Evolutionary conservation across 1,140 invertebrate genomes (phyloP).

Genomic region (Magallana gigas): DNA sequence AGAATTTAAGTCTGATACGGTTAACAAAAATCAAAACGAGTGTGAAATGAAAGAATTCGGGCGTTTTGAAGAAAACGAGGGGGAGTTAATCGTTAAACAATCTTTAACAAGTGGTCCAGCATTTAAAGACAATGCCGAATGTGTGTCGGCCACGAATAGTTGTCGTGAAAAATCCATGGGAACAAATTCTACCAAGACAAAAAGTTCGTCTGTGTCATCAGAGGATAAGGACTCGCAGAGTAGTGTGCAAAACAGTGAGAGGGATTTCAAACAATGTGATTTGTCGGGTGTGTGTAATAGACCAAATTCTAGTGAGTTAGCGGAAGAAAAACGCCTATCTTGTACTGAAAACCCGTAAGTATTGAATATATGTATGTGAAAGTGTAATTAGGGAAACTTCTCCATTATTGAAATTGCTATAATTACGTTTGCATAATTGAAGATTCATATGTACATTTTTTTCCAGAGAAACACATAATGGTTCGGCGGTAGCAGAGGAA

Average conservation of each 20-base stretch:
- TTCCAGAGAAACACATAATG: neutral
- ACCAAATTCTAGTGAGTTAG: neutral
- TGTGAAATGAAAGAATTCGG: neutral
- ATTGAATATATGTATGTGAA: too few species aligned
- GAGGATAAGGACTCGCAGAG: neutral
- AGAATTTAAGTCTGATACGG: neutral
- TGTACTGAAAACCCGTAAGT: neutral
- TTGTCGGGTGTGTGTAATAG: neutral
- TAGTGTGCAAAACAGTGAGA: constrained; percentile 1
- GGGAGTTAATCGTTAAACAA: neutral
- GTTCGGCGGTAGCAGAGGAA: neutral
- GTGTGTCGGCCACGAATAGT: neutral
- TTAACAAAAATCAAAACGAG: constrained; percentile 2
- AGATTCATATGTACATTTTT: neutral
- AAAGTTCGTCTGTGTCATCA: neutral
- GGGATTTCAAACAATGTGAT: neutral
- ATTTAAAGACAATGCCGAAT: neutral
- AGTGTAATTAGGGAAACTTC: too few species aligned
- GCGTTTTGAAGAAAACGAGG: neutral
- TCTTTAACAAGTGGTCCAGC: neutral
- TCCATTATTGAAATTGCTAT: too few species aligned
- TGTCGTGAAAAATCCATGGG: neutral
- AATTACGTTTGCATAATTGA: too few species aligned
- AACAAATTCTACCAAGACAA: neutral
- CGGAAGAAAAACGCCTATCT: neutral